phyloP scores from a whole-genome alignment of 2,888 invertebrate genomes.

The Apotomis capreana region DNA sequence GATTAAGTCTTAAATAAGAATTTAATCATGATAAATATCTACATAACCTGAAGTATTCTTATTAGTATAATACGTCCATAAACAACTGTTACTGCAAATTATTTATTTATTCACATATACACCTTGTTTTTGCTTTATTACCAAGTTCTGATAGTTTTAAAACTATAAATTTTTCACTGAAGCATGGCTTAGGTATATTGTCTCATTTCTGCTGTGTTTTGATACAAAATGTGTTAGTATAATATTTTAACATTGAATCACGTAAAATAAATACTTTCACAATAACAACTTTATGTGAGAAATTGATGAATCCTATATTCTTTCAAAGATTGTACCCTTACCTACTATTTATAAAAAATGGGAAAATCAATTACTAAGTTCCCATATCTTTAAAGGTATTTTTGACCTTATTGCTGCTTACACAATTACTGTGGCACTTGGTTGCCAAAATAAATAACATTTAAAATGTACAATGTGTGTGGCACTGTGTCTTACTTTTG shows the following conservation, averaged over 20 bases:
- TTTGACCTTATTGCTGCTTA: neutral
- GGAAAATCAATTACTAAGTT: neutral
- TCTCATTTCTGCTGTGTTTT: constrained; percentile 7
- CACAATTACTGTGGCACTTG: neutral
- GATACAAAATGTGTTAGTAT: constrained; percentile 1
- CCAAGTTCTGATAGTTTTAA: constrained; percentile 14
- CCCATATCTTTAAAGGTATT: neutral
- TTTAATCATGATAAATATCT: too few relatives aligned
- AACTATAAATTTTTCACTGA: constrained; percentile 27
- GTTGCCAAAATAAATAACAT: neutral
- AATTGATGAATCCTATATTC: constrained; percentile 22
- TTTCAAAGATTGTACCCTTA: constrained; percentile 6
- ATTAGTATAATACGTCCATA: neutral
- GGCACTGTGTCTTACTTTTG: neutral
- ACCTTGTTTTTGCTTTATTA: constrained; percentile 36
- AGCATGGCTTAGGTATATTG: constrained; percentile 8
- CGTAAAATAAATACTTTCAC: constrained; percentile 16
- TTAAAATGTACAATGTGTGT: neutral
- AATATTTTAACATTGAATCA: constrained; percentile 5
- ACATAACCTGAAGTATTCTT: neutral
- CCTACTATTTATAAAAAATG: constrained; percentile 17
- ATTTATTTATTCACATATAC: neutral
- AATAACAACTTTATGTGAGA: constrained; percentile 26
- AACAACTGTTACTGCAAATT: neutral
- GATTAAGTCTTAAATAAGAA: neutral